Base-by-base conservation (phyloP, 2,888 invertebrate species). In the Sympetrum striolatum region DNA sequence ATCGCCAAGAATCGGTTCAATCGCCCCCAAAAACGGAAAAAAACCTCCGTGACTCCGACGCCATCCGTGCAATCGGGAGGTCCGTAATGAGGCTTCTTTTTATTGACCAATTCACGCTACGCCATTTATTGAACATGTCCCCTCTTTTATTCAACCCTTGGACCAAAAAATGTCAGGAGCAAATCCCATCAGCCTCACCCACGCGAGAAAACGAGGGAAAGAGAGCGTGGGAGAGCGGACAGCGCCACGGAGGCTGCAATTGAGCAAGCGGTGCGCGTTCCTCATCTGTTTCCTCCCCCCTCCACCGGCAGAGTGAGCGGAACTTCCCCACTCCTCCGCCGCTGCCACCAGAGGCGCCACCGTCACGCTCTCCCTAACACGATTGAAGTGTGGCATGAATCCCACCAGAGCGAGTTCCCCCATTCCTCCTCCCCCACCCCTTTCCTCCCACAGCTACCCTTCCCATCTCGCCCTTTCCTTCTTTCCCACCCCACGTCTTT, bases 201-300 rank as follows among this genome's bases (percentile, higher is more conserved):
- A 25, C 82, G 25, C 18, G 35, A 82, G 82, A 58, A 53, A 39
- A 80, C 25, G 73, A 73, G 73, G 31, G 73, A 73, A 31, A 80
- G 80, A 80, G 80, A 39, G 37, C 6, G 35, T 53, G 53, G 31
- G 53, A 18, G 39, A 73, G 22, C 35, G 80, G 37, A 31, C 82
- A 53, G 82, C 58, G 82, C 53, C 18, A 25, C 81, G 25, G 81
- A 14, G 82, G 31, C 82, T 53, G 82, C 82, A 82, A 82, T 82
- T 82, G 82, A 82, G 82, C 82, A 82, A 82, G 82, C 82, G 82
- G 82, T 82, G 31, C 82, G 82, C 82, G 82, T 82, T 58, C 82
- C 82, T 82, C 82, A 82, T 82, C 82, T 35, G 82, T 82, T 82
- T 82, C 82, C 82, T n/a, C 58, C 82, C 81, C 53, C 44, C 37